Evolutionary conservation across 2,888 invertebrate species (phyloP), one percentile per base, ranked within the genome.

Genomic region (Dasysyrphus albostriatus): DNA sequence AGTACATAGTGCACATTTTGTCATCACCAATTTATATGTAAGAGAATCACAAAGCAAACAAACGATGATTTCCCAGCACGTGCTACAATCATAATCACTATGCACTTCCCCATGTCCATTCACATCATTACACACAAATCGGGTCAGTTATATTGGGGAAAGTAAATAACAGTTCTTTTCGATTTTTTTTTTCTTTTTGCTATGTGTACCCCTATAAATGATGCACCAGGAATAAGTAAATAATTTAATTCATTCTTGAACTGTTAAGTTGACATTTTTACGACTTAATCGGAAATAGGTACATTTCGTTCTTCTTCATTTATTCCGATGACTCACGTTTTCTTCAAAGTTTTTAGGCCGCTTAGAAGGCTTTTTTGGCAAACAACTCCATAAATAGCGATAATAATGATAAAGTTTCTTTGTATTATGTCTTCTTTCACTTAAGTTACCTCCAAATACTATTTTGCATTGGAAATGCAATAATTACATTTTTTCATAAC

Each of bases 171-270:
- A 65, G 24, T 44, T 32, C 29, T 51, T 37, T 70, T 56, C 58
- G 34, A 69, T 6, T 12, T 54, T 49, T 24, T 49, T 19, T 19
- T 49, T 49, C 3, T n/a, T 49, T n/a, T 49, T 24, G 3, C 3
- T 49, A 49, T 85, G 81, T 69, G 9, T 24, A 73, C 49, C 77
- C 72, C 51, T 10, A 29, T 58, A 24, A 58, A 63, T 63, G 77
- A 82, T 82, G 85, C 54, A 54, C 24, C 29, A 81, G 56, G 76
- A 84, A 77, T 81, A 67, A 80, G 72, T 76, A 84, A 84, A 84
- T 81, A 80, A 65, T 47, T 67, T 59, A 73, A 67, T 67, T 73
- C 61, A 76, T 76, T 67, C 42, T 75, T 70, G 32, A 76, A 76
- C 81, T 51, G 81, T 67, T 73, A 56, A 44, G 76, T 76, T 47